Evolutionary conservation across 2,888 invertebrate genomes (phyloP), one percentile per base, ranked within the genome.

Genomic region (Synergus umbraculus): DNA sequence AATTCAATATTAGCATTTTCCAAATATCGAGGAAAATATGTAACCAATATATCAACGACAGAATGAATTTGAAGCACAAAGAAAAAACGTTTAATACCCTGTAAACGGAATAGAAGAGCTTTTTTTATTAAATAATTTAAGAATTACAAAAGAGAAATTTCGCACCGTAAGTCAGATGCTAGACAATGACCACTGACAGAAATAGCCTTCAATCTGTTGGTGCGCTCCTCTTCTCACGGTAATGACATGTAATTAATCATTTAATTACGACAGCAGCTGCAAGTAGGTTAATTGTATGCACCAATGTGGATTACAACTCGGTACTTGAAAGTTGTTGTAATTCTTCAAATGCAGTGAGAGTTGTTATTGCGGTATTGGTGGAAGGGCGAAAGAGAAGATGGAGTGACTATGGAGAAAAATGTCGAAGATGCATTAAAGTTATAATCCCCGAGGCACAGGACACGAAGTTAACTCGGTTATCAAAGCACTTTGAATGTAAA

Each of bases 401-500:
- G 37, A 44, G 41, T 8, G 65, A 65, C 41, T 63, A 73, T 41
- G 77, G 78, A 80, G 78, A 78, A 80, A 81, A 80, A 37, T 29
- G n/a, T 73, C n/a, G 49, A 49, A 73, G 54, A 73, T 73, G 73
- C 54, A 54, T 54, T 69, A 69, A 69, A 69, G n/a, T 69, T 54
- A 41, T 73, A 73, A 54, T 73, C 46, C 37, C 54, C n/a, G n/a
- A 29, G 49, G 73, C 54, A 37, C 15, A 29, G 49, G 49, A 29
- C 73, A 54, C 29, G 49, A 37, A 73, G 49, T 54, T 49, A 73
- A 73, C 73, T 73, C 79, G 81, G 83, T 83, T 84, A 87, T 86
- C 87, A 86, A 87, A 86, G 85, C 86, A 86, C 87, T 88, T 83
- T 86, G 85, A 86, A 87, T 88, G 86, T 86, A 86, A 88, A 88